Conservation (phyloP, 2,888 invertebrate genomes). For the Sisyra terminalis region DNA sequence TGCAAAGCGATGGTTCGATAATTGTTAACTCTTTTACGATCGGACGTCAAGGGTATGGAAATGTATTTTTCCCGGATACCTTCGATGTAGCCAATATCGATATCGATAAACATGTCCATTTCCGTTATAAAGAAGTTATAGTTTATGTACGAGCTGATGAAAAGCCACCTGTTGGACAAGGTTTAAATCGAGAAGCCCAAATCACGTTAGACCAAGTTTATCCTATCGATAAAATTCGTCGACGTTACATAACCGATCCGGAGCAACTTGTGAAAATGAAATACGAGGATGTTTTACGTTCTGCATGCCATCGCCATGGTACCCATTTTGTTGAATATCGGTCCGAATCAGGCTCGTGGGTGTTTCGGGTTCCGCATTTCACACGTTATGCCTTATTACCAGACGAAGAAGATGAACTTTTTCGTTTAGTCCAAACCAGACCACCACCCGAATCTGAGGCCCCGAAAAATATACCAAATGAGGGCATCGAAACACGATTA, state of each 20-base stretch:
- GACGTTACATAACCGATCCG: constrained; percentile 62
- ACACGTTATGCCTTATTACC: constrained; percentile 62
- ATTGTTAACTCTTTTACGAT: constrained; percentile 75
- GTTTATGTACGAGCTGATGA: constrained; percentile 82
- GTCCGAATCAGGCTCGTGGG: constrained; percentile 94
- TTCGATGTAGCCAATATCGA: constrained; percentile 75
- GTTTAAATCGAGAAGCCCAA: constrained; percentile 79
- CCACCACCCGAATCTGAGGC: background rate
- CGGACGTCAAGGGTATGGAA: constrained; percentile 81
- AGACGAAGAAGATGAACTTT: background rate
- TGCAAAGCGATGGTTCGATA: constrained; percentile 61
- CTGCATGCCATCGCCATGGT: constrained; percentile 70
- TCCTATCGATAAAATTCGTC: constrained; percentile 76
- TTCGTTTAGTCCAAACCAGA: background rate
- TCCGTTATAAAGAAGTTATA: constrained; percentile 86
- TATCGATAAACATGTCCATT: constrained; percentile 76
- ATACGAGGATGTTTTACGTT: constrained; percentile 71
- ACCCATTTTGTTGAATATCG: constrained; percentile 89
- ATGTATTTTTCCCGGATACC: constrained; percentile 68
- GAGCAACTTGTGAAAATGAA: constrained; percentile 62
- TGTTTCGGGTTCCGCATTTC: constrained; percentile 87
- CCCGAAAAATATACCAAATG: too few species aligned
- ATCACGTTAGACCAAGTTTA: constrained; percentile 88
- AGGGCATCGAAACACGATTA: too few species aligned
- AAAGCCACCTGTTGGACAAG: constrained; percentile 78